Evolutionary conservation across 2,888 invertebrate genomes (phyloP).

Genomic region (Cordilura impudica): DNA sequence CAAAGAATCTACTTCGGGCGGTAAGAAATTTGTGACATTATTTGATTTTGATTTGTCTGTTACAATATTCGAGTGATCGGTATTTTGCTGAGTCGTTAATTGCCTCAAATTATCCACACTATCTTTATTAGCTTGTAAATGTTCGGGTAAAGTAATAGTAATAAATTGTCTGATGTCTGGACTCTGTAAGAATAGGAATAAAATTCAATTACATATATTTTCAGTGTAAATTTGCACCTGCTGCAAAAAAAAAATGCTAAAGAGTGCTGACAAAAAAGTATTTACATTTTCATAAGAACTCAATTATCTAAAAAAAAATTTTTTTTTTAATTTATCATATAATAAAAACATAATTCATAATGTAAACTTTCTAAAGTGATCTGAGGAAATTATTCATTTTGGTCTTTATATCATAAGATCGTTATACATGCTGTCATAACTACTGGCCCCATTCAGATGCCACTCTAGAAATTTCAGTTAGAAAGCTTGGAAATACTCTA

Average conservation of each 20-base stretch:
- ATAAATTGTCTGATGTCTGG: constrained; percentile 67
- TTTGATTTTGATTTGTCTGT: not conserved
- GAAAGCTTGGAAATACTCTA: no score
- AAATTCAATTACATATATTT: constrained; percentile 14
- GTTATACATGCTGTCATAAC: no score
- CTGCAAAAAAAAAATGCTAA: constrained; percentile 42
- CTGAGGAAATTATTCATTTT: no score
- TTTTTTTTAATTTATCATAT: no score
- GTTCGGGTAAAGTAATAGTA: constrained; percentile 51
- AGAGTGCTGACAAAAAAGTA: no score
- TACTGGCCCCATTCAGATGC: no score
- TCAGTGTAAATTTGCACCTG: constrained; percentile 54
- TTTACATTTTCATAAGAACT: no score
- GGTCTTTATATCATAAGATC: no score
- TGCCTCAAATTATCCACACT: constrained; percentile 37
- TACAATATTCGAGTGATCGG: not conserved
- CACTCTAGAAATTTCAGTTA: no score
- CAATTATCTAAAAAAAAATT: no score
- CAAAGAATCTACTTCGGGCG: constrained; percentile 66
- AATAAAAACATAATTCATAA: no score
- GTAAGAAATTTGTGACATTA: constrained; percentile 65
- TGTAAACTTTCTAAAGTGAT: no score
- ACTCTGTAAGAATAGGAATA: constrained; percentile 59
- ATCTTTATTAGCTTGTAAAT: constrained; percentile 43
- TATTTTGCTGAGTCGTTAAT: not conserved